Evolutionary conservation across 2,113 vertebrate genomes (phyloP), one percentile per base, ranked within the genome.

Genomic region (Canis aureus): DNA sequence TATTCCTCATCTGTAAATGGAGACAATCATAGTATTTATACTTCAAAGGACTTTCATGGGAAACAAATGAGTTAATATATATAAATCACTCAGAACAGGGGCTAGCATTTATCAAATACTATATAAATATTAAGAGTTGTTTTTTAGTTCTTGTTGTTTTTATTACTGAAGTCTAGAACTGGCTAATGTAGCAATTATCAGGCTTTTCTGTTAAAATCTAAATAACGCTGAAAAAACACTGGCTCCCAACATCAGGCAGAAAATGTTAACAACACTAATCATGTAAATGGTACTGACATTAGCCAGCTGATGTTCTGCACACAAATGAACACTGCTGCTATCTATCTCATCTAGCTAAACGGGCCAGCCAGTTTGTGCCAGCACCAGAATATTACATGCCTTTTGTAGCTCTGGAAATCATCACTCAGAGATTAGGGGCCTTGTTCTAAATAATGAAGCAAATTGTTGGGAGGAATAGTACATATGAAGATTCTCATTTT

Each of bases 221-320:
- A 95, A 66, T 84, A 92, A 95, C 92, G 94, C 11, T 84, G 53
- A 81, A 88, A 85, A 94, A 94, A 95, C n/a, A 91, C 49, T 93
- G 81, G 53, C 35, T 96, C 94, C 80, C 55, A 93, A 60, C 78
- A 88, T 81, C 23, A 95, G 90, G 91, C 53, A 97, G 91, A 91
- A 95, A 98, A 97, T 84, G 83, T 92, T 97, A 92, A 96, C 74
- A 96, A 89, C 80, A 95, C 43, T 95, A 96, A 96, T 88, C 86
- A 95, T 27, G 89, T 35, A 74, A 73, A 94, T 32, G 76, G 79
- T 69, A 67, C 12, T 96, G 89, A 79, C 55, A 82, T 86, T 83
- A 84, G 78, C 53, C 73, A 82, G 90, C 69, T 87, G 76, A 92
- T 76, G 55, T 76, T 96, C 94, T 94, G 51, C 78, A 74, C 57